phyloP scores from a whole-genome alignment of 1,140 invertebrate species.

The Aricia agestis region DNA sequence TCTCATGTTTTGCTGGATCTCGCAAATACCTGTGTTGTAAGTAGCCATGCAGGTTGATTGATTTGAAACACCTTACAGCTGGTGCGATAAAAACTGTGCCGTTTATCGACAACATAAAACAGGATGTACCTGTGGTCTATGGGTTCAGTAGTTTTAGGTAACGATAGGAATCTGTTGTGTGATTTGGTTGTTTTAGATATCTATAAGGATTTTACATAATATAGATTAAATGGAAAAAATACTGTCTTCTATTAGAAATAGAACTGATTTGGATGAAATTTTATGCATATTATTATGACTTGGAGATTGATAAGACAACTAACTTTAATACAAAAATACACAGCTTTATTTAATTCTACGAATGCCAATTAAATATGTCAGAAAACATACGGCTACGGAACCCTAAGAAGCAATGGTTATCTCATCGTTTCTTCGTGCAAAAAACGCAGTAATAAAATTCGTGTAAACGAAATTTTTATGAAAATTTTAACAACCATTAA shows the following conservation, averaged over 20 bases:
- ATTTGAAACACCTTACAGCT: slow-evolving; percentile 11
- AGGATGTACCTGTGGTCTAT: not conserved
- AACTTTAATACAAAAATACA: no score
- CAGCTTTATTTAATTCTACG: no score
- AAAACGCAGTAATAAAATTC: slow-evolving; percentile 27
- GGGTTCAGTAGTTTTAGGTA: not conserved
- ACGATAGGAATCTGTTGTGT: no score
- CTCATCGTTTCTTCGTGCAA: slow-evolving; percentile 5
- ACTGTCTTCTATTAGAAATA: no score
- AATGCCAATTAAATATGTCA: no score
- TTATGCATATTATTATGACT: no score
- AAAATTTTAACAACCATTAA: slow-evolving; percentile 35
- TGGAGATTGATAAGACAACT: no score
- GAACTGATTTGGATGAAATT: no score
- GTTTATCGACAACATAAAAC: not conserved
- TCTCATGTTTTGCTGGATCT: not conserved
- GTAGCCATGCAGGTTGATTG: slow-evolving; percentile 1
- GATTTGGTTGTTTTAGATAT: no score
- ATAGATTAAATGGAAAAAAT: no score
- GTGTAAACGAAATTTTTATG: slow-evolving; percentile 32
- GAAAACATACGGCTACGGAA: not conserved
- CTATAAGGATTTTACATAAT: no score
- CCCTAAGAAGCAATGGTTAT: not conserved
- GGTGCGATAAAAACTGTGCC: slow-evolving; percentile 1
- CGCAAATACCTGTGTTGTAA: not conserved